Base-by-base conservation (phyloP, 2,888 invertebrate species). In the Drosophila anceps region DNA sequence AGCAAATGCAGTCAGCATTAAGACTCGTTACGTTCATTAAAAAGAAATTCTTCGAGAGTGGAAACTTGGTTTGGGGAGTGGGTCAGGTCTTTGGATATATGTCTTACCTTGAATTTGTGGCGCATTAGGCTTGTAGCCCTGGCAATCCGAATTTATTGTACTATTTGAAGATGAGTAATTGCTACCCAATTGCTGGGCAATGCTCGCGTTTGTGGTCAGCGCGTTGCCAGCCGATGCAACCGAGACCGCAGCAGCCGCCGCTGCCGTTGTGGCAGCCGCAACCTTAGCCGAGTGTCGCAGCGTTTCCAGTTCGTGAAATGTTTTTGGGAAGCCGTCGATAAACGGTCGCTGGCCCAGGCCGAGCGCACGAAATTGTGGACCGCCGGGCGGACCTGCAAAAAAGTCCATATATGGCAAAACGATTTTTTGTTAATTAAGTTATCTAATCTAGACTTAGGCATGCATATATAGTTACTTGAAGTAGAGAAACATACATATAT, bases 331-430 rank as follows among this genome's bases (percentile, higher is more conserved):
- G 57, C 95, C 94, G 63, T 94, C 93, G 68, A 95, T 93, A 92
- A 96, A 95, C 60, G 96, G 95, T 81, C 97, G 95, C 91, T 96
- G 96, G 63, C 95, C 95, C 89, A 96, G 93, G 37, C 96, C 96
- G 83, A 96, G 94, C 55, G 96, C 95, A 75, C 97, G 94, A 90
- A 96, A 96, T 91, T 96, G 96, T 82, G 95, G 95, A 93, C 95
- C 94, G 92, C 94, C 91, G 90, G 95, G 94, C 71, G 95, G 94
- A 93, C 94, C 95, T 95, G 58, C 35, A 79, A 77, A 43, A 12
- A 41, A 18, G 24, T 27, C 24, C 24, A 48, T 48, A 27, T 18
- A 50, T 27, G 33, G 35, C 35, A 53, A 37, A 0, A 12, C 2
- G 31, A 31, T 31, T 31, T 2, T 18, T 31, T 18, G 12, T 18